These are phyloP conservation scores for Mus musculus DNA, from an alignment of 2,113 vertebrate species.

Conservation along the genomic window GRCm39 chr17:64645501-64646000, in stretches of 20 bases:
- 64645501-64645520: no score
- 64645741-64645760: conserved; percentile 5
- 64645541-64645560: no score
- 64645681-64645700: background rate
- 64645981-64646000: no score
- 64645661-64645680: background rate
- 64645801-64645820: background rate
- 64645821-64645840: background rate
- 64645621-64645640: background rate
- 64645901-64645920: no score
- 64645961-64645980: no score
- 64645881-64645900: background rate
- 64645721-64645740: background rate
- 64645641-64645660: background rate
- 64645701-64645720: background rate
- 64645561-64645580: no score
- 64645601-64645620: no score
- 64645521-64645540: no score
- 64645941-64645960: no score
- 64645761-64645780: background rate
- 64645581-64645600: no score
- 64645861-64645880: background rate
- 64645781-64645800: background rate
- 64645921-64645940: no score
- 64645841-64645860: background rate